Percentiles rank a stretch among this genome's conserved stretches.
Conservation (phyloP, 2,888 invertebrate genomes). For the Julus scanicus region DNA sequence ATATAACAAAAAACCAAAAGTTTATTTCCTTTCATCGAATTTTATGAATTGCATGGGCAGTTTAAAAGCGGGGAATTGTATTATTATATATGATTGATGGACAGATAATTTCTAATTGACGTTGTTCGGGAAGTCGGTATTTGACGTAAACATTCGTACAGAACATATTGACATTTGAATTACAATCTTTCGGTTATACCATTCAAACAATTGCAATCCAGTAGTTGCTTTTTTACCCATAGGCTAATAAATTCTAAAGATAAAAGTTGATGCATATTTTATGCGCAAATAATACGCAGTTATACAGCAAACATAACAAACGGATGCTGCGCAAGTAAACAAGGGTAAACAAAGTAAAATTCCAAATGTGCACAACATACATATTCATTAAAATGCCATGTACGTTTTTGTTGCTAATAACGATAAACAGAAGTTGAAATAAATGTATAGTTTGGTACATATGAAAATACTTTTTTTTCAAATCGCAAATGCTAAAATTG, state of each 20-base stretch:
- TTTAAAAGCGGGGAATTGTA: neutral
- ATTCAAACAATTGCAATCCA: neutral
- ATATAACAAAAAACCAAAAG: neutral
- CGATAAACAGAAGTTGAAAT: neutral
- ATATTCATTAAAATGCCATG: constrained; percentile 7
- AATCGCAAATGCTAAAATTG: neutral
- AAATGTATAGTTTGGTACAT: neutral
- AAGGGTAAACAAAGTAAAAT: neutral
- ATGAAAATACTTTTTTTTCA: neutral
- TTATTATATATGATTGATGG: constrained; percentile 12
- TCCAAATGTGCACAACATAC: neutral
- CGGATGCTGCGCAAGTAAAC: neutral
- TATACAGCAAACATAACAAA: neutral
- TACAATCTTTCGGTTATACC: no score
- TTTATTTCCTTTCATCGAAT: neutral
- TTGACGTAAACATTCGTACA: no score
- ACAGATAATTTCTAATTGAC: constrained; percentile 1
- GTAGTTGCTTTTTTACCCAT: neutral
- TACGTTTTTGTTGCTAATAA: neutral
- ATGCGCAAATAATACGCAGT: neutral
- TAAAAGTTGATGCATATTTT: neutral
- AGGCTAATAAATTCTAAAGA: neutral
- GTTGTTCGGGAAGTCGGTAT: neutral
- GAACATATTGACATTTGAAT: no score
- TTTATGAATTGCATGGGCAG: neutral